Evolutionary conservation across 2,888 invertebrate species (phyloP).

Genomic region (Agriopis leucophaearia): DNA sequence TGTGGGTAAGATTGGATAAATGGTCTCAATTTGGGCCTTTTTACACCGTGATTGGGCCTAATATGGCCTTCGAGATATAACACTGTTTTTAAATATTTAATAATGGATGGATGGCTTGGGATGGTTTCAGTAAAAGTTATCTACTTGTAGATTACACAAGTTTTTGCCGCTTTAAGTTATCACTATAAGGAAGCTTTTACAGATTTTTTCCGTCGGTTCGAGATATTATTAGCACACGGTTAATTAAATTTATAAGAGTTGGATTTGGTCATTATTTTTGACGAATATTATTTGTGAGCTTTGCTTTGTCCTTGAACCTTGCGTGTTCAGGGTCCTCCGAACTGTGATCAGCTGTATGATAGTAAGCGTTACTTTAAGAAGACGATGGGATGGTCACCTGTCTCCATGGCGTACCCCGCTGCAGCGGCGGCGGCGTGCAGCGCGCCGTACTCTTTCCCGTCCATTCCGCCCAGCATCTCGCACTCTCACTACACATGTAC

Average conservation of each 20-base stretch:
- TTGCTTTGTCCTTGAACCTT: background rate
- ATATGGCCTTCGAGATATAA: too few relatives aligned
- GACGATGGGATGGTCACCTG: conserved; percentile 61
- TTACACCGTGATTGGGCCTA: too few relatives aligned
- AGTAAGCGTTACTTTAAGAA: background rate
- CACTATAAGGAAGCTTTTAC: background rate
- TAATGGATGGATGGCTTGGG: too few relatives aligned
- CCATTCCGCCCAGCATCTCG: conserved; percentile 82
- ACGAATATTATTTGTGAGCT: background rate
- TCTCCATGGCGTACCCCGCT: conserved; percentile 77
- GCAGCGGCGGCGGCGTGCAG: conserved; percentile 81
- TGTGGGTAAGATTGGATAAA: too few relatives aligned
- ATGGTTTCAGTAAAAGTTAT: too few relatives aligned
- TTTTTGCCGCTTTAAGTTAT: too few relatives aligned
- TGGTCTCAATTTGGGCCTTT: too few relatives aligned
- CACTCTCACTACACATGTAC: conserved; percentile 60
- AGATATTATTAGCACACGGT: background rate
- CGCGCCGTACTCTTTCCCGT: conserved; percentile 84
- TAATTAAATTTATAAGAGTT: background rate
- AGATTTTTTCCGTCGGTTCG: background rate
- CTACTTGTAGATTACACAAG: background rate
- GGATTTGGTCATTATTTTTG: background rate
- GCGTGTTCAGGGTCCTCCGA: background rate
- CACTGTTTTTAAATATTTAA: too few relatives aligned
- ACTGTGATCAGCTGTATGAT: background rate